Base-by-base conservation (phyloP, 1,140 invertebrate species). In the Polypedilum pembai region DNA sequence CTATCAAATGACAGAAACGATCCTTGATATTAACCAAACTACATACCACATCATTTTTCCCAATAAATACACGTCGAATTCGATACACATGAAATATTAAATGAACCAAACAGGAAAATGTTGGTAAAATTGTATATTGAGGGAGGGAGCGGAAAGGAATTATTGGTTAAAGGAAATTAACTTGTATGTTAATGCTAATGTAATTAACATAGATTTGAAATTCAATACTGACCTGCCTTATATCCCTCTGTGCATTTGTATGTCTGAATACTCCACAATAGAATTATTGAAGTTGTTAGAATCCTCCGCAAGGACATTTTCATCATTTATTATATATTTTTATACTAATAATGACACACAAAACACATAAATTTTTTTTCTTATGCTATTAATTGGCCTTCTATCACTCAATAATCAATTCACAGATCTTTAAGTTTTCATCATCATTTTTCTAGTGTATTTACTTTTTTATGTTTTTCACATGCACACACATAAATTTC, bases 191-290 rank as follows among this genome's bases (percentile, higher is more conserved):
- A 45, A 45, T 45, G 41, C 41, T 45, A 45, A 15, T 45, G n/a
- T n/a, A 56, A 12, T n/a, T 45, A 45, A 45, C 8, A 45, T 33
- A 33, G 24, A 33, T 33, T 33, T 33, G 24, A 33, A 33, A 33
- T 33, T 33, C 24, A 45, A 45, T 18, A 66, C 65, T 66, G 17
- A 66, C 65, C 65, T 69, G 65, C n/a, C 17, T 69, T 69, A 21
- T 20, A 69, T 8, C 65, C 65, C 18, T 69, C 65, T 21, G 65
- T 69, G 18, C 65, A 69, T 69, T 69, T 69, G 12, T 69, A 69
- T 69, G 65, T 69, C 20, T 69, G 65, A 69, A 69, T 69, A 69
- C 18, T 69, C 65, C 65, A 69, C 12, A 69, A 69, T 69, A 69
- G 7, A 69, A 69, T 69, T 18, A 69, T 20, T 69, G 65, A n/a